These are phyloP conservation scores for Rattus rattus DNA, from an alignment of 2,113 vertebrate species.

Conservation along the genomic window DNA sequence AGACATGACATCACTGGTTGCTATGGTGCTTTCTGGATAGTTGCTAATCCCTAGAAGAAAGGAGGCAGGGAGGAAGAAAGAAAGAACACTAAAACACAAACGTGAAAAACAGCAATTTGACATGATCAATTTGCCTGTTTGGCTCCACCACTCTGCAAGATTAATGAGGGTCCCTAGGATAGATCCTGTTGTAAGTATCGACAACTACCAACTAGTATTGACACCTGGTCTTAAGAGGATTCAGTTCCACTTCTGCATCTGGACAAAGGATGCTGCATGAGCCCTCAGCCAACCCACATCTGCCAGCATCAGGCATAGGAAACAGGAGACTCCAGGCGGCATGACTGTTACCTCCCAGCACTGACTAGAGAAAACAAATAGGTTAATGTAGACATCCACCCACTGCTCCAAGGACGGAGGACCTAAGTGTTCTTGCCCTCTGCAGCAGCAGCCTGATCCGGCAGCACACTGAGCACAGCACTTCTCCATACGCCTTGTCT, in stretches of 20 bases:
- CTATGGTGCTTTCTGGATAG: constrained; percentile 89
- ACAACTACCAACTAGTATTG: constrained; percentile 81
- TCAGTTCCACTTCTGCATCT: constrained; percentile 84
- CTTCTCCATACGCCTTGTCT: neutral
- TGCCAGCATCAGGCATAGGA: constrained; percentile 83
- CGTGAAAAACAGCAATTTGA: constrained; percentile 53
- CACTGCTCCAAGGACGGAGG: constrained; percentile 56
- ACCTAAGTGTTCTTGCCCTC: constrained; percentile 65
- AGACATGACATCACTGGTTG: constrained; percentile 84
- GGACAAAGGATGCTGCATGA: constrained; percentile 84
- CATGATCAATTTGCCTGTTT: constrained; percentile 63
- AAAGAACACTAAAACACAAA: constrained; percentile 73
- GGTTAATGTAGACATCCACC: constrained; percentile 78
- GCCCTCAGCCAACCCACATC: constrained; percentile 85
- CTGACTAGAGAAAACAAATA: constrained; percentile 83
- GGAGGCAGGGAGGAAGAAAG: constrained; percentile 62
- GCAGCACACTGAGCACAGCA: constrained; percentile 31
- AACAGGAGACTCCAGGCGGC: constrained; percentile 82
- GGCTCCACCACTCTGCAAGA: constrained; percentile 55
- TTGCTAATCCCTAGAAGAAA: constrained; percentile 88
- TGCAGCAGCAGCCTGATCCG: constrained; percentile 55
- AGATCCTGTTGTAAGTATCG: constrained; percentile 78
- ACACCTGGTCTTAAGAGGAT: constrained; percentile 80
- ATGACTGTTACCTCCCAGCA: constrained; percentile 82
- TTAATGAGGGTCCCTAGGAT: constrained; percentile 57